Percentiles rank a stretch among this genome's conserved stretches.
Evolutionary conservation across 2,113 vertebrate species (phyloP).

Genomic region (Nannospalax galili): DNA sequence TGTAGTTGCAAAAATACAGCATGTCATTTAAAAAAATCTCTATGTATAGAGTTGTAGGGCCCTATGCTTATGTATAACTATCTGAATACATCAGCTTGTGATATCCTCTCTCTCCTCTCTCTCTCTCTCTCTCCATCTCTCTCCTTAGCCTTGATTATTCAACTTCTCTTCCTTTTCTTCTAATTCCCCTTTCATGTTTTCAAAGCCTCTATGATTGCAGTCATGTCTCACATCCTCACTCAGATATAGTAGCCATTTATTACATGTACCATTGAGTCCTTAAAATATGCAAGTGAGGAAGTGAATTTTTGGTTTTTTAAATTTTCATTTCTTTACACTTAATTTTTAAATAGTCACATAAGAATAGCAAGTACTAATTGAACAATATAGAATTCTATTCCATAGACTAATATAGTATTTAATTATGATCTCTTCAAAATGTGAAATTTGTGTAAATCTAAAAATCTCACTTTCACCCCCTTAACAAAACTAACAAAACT

Average conservation of each 20-base stretch:
- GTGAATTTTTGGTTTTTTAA: not conserved
- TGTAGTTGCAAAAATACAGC: not conserved
- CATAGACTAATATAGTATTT: not conserved
- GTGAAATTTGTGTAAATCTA: slow-evolving; percentile 25
- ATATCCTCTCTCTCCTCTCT: not conserved
- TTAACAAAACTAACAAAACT: slow-evolving; percentile 12
- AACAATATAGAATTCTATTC: not conserved
- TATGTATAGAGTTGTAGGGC: not conserved
- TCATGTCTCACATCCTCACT: not conserved
- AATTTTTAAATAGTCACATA: slow-evolving; percentile 37
- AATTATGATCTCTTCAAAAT: slow-evolving; percentile 20
- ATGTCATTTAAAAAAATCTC: slow-evolving; percentile 8
- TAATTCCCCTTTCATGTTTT: slow-evolving; percentile 1
- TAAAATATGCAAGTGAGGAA: not conserved
- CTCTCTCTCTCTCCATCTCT: not conserved
- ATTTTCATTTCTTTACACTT: slow-evolving; percentile 8
- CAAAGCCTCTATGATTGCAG: not conserved
- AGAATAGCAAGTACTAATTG: not conserved
- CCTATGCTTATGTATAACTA: not conserved
- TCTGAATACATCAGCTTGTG: not conserved
- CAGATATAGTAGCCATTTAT: not conserved
- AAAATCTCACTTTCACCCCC: slow-evolving; percentile 5
- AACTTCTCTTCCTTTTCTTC: not conserved
- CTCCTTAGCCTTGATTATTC: not conserved
- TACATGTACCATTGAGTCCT: not conserved